phyloP scores from a whole-genome alignment of 2,797 vertebrate genomes.

The Arnoldichthys spilopterus region DNA sequence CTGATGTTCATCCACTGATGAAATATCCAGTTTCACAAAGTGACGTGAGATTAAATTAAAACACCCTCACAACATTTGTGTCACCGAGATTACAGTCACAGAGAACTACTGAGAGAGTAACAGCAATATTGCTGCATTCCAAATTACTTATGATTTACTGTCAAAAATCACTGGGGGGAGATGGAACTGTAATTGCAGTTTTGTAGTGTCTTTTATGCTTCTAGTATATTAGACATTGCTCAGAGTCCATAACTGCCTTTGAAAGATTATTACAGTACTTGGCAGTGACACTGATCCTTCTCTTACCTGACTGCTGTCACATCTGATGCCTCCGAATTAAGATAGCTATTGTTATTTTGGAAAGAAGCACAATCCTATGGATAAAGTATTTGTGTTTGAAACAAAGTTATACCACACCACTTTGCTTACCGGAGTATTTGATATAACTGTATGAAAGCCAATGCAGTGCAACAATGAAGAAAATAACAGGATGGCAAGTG shows the following conservation, averaged over 20 bases:
- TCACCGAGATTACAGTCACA: too few species aligned
- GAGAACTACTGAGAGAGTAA: too few species aligned
- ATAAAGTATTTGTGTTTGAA: background rate
- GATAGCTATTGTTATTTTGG: too few species aligned
- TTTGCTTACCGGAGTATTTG: background rate
- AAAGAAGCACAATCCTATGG: too few species aligned
- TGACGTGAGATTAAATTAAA: background rate
- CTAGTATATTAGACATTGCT: background rate
- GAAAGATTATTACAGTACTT: constrained; percentile 9
- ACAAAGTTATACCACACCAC: background rate
- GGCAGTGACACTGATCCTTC: too few species aligned
- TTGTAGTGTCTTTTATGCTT: background rate
- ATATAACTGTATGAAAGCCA: too few species aligned
- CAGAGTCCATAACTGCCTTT: background rate
- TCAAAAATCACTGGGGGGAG: background rate
- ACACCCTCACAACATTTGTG: background rate
- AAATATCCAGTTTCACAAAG: constrained; percentile 10
- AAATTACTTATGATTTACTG: background rate
- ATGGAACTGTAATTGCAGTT: background rate
- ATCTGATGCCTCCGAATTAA: background rate
- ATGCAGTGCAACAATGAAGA: background rate
- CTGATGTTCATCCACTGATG: background rate
- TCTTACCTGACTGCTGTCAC: background rate
- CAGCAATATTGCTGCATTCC: background rate
- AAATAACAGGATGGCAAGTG: background rate